These are phyloP conservation scores for Pissodes strobi DNA, from an alignment of 1,140 invertebrate genomes.

Conservation along the genomic window DNA sequence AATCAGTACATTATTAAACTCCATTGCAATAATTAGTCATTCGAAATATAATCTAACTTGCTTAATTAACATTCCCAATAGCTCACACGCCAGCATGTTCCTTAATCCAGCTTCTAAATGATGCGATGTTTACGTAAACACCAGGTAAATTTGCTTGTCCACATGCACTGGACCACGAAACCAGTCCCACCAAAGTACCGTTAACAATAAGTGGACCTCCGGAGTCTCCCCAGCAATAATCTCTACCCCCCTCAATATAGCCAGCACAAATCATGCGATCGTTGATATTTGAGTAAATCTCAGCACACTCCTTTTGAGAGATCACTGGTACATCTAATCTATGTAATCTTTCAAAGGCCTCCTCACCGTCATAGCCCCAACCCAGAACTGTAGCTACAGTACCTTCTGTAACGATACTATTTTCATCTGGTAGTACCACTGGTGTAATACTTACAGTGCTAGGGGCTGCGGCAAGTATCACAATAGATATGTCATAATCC, in stretches of 20 bases:
- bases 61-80: too few relatives aligned
- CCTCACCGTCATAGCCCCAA: not conserved
- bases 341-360: not conserved
- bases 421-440: too few relatives aligned
- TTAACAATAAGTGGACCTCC: conserved; percentile 37
- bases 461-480: too few relatives aligned
- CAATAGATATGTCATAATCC: too few relatives aligned
- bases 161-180: conserved; percentile 63
- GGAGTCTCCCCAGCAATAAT: conserved; percentile 33
- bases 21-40: too few relatives aligned
- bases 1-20: too few relatives aligned
- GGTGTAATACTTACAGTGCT: too few relatives aligned
- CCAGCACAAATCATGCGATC: conserved; percentile 37
- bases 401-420: not conserved
- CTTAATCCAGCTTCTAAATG: too few relatives aligned
- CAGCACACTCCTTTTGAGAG: not conserved
- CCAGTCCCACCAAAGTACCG: conserved; percentile 29
- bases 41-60: too few relatives aligned
- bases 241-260: conserved; percentile 36
- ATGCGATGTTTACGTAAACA: conserved; percentile 56
- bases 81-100: too few relatives aligned
- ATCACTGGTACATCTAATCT: not conserved
- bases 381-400: not conserved
- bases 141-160: conserved; percentile 62
- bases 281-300: not conserved